phyloP scores from a whole-genome alignment of 2,113 vertebrate species.

The Excalfactoria chinensis region DNA sequence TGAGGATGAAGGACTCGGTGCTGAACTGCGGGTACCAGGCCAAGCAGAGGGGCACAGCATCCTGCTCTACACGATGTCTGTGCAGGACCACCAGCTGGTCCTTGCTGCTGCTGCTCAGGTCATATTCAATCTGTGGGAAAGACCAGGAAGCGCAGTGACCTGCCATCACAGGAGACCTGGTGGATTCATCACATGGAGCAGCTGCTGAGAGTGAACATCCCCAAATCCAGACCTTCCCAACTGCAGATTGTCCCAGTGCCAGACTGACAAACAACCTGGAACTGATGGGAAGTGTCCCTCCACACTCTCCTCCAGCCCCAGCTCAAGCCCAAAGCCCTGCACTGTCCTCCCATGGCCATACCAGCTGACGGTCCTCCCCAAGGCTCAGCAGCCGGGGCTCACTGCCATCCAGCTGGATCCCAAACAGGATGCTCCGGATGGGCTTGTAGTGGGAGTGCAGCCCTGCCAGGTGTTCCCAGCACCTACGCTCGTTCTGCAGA shows the following conservation, averaged over 20 bases:
- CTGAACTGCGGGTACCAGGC: conserved; percentile 90
- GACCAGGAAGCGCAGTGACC: not conserved
- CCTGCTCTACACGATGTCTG: conserved; percentile 84
- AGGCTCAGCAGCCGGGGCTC: conserved; percentile 90
- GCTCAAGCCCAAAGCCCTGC: not conserved
- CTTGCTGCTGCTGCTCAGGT: conserved; percentile 80
- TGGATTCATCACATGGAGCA: not conserved
- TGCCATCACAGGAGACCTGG: not conserved
- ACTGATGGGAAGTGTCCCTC: not conserved
- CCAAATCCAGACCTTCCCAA: not conserved
- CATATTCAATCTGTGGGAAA: conserved; percentile 88
- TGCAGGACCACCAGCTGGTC: conserved; percentile 80
- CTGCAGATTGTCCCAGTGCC: not conserved
- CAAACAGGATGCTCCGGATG: conserved; percentile 89
- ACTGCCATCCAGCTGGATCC: conserved; percentile 81
- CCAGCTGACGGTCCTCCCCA: conserved; percentile 88
- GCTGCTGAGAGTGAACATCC: not conserved
- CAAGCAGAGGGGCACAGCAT: conserved; percentile 84
- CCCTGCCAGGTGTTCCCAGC: conserved; percentile 86
- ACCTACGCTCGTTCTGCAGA: not conserved
- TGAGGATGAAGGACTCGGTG: conserved; percentile 87
- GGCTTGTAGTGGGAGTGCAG: conserved; percentile 88
- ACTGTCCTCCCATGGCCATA: conserved; percentile 48
- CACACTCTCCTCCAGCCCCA: not conserved
- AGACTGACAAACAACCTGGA: not conserved